Evolutionary conservation across 2,888 invertebrate species (phyloP), one percentile per base, ranked within the genome.

Genomic region (Cataglyphis cursor): DNA sequence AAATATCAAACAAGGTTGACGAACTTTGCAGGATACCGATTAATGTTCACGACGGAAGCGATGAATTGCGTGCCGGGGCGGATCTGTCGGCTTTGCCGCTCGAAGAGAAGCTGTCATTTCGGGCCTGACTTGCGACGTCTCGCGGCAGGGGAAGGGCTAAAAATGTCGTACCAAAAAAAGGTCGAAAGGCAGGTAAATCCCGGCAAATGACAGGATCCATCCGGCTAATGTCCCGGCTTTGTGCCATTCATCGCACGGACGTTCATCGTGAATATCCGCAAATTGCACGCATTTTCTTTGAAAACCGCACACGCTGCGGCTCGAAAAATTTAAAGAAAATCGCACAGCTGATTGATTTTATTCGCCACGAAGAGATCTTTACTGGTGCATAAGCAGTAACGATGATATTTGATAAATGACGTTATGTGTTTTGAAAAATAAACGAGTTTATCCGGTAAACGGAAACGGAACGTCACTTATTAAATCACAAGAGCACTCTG

Each of bases 161-260:
- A 75, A 80, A 81, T n/a, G 80, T 64, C 68, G 64, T 72, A 68
- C 66, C 51, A 51, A 74, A 81, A 81, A 76, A 72, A 70, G 82
- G 80, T 82, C 75, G 87, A 87, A 87, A 88, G 88, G 72, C 90
- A 88, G 87, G 88, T 89, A 89, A 88, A 87, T 85, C 84, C 75
- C 66, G 84, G 82, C 74, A 89, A 91, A 90, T 82, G 88, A 89
- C 86, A 84, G 89, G 87, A 89, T 86, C 84, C 82, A 85, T 84
- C 86, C 86, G 81, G 83, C 87, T 90, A 90, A 90, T 90, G 88
- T 88, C 76, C 89, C 72, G 82, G 80, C 90, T 89, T 90, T 90
- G 86, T 90, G 88, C 86, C 89, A 87, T 89, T 88, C 89, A 82
- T 88, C 90, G 82, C 85, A 65, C 81, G 78, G 82, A 83, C 76